Conservation (phyloP, 2,113 vertebrate species). For the Lampris megalopsis region DNA sequence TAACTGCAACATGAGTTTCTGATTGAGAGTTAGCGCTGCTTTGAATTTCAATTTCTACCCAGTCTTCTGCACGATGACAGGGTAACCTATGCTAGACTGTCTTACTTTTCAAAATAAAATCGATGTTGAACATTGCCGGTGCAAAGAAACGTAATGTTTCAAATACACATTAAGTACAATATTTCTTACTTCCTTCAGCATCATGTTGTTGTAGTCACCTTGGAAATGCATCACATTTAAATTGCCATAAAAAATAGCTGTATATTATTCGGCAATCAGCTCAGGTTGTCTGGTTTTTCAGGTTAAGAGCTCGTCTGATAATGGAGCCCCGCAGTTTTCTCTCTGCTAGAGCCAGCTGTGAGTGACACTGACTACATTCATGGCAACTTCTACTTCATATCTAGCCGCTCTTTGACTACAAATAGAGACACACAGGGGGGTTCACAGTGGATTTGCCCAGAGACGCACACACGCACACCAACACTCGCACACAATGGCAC, state of each 20-base stretch:
- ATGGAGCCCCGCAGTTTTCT: constrained; percentile 16
- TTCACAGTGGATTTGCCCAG: constrained; percentile 81
- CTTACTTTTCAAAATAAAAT: constrained; percentile 16
- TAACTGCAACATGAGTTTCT: neutral
- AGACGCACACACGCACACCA: constrained; percentile 32
- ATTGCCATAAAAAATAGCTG: constrained; percentile 26
- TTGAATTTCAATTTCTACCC: constrained; percentile 1
- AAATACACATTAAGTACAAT: constrained; percentile 34
- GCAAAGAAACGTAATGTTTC: constrained; percentile 45
- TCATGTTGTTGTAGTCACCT: constrained; percentile 15
- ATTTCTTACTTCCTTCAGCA: constrained; percentile 9
- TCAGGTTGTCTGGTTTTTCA: constrained; percentile 36
- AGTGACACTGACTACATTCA: constrained; percentile 34
- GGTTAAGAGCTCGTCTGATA: constrained; percentile 25
- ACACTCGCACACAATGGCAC: constrained; percentile 26
- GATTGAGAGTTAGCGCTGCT: constrained; percentile 1
- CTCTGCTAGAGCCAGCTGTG: constrained; percentile 13
- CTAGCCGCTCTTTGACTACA: constrained; percentile 46
- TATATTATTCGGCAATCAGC: constrained; percentile 10
- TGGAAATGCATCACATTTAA: constrained; percentile 29
- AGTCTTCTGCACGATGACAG: constrained; percentile 25
- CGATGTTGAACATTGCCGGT: constrained; percentile 46
- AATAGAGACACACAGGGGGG: constrained; percentile 37
- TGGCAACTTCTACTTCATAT: constrained; percentile 7
- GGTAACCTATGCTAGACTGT: constrained; percentile 9